A percentile compares a stretch with the other conserved stretches of the same genome.
phyloP scores from a whole-genome alignment of 2,888 invertebrate species.

The Venusia cambrica region DNA sequence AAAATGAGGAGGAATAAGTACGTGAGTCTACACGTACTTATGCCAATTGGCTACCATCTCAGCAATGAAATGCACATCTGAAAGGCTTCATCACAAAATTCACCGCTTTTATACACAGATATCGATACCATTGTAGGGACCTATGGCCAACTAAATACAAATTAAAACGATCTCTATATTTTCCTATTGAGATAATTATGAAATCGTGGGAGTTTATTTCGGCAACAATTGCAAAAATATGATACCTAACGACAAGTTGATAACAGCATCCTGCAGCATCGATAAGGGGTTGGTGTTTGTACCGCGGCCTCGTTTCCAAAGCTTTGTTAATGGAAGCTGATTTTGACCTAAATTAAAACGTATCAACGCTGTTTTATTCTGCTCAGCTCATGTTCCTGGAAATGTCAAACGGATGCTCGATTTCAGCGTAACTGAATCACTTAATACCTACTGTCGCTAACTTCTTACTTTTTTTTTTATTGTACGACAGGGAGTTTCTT shows the following conservation, averaged over 20 bases:
- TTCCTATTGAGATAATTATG: slow-evolving; percentile 39
- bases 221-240: slow-evolving; percentile 80
- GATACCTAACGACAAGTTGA: slow-evolving; percentile 75
- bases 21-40: too few relatives aligned
- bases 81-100: too few relatives aligned
- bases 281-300: slow-evolving; percentile 67
- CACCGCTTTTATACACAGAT: too few relatives aligned
- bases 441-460: too few relatives aligned
- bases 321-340: slow-evolving; percentile 74
- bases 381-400: slow-evolving; percentile 24
- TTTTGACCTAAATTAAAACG: slow-evolving; percentile 71
- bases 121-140: too few relatives aligned
- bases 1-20: too few relatives aligned
- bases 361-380: slow-evolving; percentile 45
- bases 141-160: slow-evolving; percentile 7
- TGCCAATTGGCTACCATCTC: too few relatives aligned
- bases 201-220: slow-evolving; percentile 73
- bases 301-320: slow-evolving; percentile 69
- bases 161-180: slow-evolving; percentile 35
- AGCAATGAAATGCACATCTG: too few relatives aligned
- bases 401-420: slow-evolving; percentile 23
- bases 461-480: too few relatives aligned
- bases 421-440: slow-evolving; percentile 24
- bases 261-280: slow-evolving; percentile 67
- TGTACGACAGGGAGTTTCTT: too few relatives aligned